Evolutionary conservation across 2,113 vertebrate genomes (phyloP).

Genomic region (Plectropomus leopardus): DNA sequence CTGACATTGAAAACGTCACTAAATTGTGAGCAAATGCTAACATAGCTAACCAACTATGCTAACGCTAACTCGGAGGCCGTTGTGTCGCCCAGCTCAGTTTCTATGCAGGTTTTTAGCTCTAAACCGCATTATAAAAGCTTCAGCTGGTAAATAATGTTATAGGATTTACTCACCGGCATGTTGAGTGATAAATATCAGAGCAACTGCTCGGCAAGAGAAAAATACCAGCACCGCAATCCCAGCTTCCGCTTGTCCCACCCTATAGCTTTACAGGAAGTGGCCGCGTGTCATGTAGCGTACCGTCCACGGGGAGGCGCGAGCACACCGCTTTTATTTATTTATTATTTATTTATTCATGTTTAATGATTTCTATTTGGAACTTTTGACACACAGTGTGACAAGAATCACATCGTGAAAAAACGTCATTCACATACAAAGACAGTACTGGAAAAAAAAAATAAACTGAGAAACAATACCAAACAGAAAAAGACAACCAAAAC

Average conservation of each 20-base stretch:
- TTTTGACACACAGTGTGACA: too few relatives aligned
- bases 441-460: too few relatives aligned
- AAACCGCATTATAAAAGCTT: rapidly evolving
- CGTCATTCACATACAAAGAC: too few relatives aligned
- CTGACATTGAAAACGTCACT: background rate
- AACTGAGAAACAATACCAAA: too few relatives aligned
- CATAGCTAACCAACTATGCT: slow-evolving; percentile 54
- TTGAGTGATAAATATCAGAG: slow-evolving; percentile 67
- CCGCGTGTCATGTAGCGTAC: background rate
- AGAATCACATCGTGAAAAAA: too few relatives aligned
- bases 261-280: slow-evolving; percentile 79
- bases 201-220: slow-evolving; percentile 58
- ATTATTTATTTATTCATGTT: too few relatives aligned
- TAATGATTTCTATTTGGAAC: too few relatives aligned
- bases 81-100: background rate
- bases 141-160: rapidly evolving
- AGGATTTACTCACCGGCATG: slow-evolving; percentile 89
- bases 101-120: background rate
- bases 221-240: slow-evolving; percentile 41
- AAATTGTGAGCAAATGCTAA: slow-evolving; percentile 32
- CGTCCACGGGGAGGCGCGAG: slow-evolving; percentile 61
- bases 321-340: too few relatives aligned
- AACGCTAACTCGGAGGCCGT: background rate
- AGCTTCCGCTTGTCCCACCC: slow-evolving; percentile 88
- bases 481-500: too few relatives aligned